Conservation (phyloP, 2,797 vertebrate genomes). For the Oceanodroma leucorhoa region DNA sequence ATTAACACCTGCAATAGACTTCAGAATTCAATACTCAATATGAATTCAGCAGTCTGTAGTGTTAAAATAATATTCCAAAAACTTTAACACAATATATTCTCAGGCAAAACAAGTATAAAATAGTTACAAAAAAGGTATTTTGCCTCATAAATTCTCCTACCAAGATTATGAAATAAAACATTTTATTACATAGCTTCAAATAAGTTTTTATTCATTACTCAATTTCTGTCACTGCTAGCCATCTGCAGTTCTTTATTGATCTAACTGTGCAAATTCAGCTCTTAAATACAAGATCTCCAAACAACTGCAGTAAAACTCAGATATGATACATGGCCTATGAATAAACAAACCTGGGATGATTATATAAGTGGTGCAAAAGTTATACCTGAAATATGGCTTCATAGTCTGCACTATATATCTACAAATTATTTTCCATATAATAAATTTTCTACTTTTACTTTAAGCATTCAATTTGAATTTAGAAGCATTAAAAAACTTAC, state of each 20-base stretch:
- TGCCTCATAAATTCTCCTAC: background rate
- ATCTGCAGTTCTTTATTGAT: background rate
- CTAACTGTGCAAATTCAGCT: background rate
- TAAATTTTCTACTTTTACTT: background rate
- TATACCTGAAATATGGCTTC: background rate
- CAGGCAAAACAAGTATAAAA: background rate
- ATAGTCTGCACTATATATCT: background rate
- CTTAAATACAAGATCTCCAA: background rate
- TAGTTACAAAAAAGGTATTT: background rate
- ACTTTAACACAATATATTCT: background rate
- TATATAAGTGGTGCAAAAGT: background rate
- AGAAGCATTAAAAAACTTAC: background rate
- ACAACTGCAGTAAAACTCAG: background rate
- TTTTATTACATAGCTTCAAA: background rate
- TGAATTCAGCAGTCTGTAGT: background rate
- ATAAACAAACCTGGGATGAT: background rate
- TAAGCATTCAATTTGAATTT: background rate
- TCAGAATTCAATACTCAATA: background rate
- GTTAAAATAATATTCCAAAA: background rate
- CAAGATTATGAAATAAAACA: background rate
- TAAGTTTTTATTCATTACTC: background rate
- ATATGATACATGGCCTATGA: background rate
- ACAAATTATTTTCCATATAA: background rate
- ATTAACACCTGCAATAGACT: background rate
- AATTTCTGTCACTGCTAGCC: background rate